These are phyloP conservation scores for Sclerurus mexicanus DNA, from an alignment of 2,113 vertebrate species.

Conservation along the genomic window DNA sequence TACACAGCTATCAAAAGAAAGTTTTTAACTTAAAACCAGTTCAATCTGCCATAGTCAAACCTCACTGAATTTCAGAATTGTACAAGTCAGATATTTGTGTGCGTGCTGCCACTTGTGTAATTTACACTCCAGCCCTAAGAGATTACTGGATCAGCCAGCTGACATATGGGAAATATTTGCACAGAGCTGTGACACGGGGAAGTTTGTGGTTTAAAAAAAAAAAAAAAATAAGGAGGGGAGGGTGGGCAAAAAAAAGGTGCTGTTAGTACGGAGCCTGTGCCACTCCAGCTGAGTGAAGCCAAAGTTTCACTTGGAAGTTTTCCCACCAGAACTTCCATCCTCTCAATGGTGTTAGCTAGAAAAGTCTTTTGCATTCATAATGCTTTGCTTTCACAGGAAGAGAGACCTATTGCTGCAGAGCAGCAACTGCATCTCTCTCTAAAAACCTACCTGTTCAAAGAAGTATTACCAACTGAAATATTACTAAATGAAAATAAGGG, in stretches of 20 bases:
- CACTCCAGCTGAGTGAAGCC: constrained; percentile 72
- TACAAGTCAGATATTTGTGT: not conserved
- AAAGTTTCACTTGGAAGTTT: constrained; percentile 76
- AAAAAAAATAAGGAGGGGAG: not conserved
- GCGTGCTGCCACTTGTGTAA: not conserved
- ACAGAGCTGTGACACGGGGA: constrained; percentile 65
- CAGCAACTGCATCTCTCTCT: not conserved
- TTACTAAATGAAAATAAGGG: not conserved
- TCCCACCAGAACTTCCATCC: constrained; percentile 75
- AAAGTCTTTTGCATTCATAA: constrained; percentile 62
- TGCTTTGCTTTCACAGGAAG: constrained; percentile 61
- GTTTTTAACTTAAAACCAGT: not conserved
- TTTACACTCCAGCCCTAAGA: constrained; percentile 54
- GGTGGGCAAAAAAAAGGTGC: not conserved
- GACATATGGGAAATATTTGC: constrained; percentile 73
- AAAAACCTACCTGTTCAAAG: constrained; percentile 45
- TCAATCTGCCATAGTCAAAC: not conserved
- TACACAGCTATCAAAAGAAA: not conserved
- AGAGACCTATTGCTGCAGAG: constrained; percentile 36
- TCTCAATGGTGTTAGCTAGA: constrained; percentile 57
- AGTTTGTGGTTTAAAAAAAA: constrained; percentile 52
- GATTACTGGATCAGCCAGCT: constrained; percentile 58
- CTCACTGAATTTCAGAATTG: not conserved
- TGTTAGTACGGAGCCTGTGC: constrained; percentile 64
- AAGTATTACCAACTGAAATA: constrained; percentile 1